These are phyloP conservation scores for Campylomormyrus numenius DNA, from an alignment of 2,113 vertebrate genomes.

Conservation along the genomic window DNA sequence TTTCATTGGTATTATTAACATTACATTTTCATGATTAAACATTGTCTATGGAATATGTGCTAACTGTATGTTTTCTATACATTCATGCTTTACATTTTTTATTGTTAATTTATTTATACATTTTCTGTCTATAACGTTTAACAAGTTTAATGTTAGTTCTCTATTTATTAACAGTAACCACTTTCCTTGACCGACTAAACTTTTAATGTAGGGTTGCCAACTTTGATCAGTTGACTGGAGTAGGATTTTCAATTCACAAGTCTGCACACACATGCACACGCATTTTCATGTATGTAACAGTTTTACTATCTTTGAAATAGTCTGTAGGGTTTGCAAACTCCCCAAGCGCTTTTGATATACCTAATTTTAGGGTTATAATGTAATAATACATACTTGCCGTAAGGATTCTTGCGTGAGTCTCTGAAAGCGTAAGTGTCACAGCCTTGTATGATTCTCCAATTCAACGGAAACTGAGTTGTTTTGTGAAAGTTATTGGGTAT, in stretches of 20 bases:
- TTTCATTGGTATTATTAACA: neutral
- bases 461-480: neutral
- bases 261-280: neutral
- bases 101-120: neutral
- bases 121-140: neutral
- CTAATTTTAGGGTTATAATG: no score
- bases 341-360: no score
- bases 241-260: neutral
- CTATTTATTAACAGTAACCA: neutral
- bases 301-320: no score
- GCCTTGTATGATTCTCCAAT: neutral
- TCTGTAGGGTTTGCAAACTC: no score
- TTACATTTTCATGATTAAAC: neutral
- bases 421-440: no score
- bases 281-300: neutral
- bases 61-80: neutral
- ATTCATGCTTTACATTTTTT: neutral
- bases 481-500: neutral
- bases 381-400: no score
- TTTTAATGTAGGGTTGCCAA: neutral
- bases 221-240: neutral
- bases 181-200: neutral
- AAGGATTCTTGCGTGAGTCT: no score
- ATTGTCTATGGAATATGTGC: neutral
- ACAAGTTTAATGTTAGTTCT: neutral